Evolutionary conservation across 2,888 invertebrate genomes (phyloP).

Genomic region (Petrolisthes cinctipes): DNA sequence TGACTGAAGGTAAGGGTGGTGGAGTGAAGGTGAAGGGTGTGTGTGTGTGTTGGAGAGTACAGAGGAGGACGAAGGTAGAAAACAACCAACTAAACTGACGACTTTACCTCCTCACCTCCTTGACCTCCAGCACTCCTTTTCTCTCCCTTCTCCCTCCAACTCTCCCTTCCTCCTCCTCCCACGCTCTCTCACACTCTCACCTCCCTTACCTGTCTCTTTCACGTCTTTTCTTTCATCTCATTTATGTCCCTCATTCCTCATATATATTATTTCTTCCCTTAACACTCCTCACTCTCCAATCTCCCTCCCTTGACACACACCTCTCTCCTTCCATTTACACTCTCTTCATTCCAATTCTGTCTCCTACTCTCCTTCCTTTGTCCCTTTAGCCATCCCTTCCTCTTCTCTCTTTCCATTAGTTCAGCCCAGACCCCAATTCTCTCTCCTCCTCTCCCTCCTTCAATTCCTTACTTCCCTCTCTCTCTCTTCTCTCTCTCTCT

Average conservation of each 20-base stretch:
- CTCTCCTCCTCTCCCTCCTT: background rate
- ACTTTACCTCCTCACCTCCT: background rate
- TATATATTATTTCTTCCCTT: too few relatives aligned
- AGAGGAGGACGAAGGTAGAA: background rate
- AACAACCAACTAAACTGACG: background rate
- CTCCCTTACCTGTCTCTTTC: background rate
- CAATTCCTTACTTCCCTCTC: background rate
- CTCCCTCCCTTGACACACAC: too few relatives aligned
- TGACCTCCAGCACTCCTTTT: background rate
- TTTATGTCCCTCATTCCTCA: too few relatives aligned
- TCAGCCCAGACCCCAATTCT: too few relatives aligned
- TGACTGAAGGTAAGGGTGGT: background rate
- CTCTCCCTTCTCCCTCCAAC: background rate
- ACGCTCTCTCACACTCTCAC: background rate
- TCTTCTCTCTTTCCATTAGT: too few relatives aligned
- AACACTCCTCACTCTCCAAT: too few relatives aligned
- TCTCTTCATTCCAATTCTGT: too few relatives aligned
- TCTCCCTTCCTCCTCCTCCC: background rate
- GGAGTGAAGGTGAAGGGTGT: background rate
- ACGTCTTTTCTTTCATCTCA: background rate
- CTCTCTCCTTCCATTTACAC: too few relatives aligned
- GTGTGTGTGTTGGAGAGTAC: background rate
- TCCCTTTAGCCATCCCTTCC: background rate
- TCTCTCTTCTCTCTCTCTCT: background rate
- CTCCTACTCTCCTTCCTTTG: background rate